Percentiles rank a stretch among this genome's conserved stretches.
Conservation (phyloP, 1,140 invertebrate genomes). For the Conopomorpha cramerella region DNA sequence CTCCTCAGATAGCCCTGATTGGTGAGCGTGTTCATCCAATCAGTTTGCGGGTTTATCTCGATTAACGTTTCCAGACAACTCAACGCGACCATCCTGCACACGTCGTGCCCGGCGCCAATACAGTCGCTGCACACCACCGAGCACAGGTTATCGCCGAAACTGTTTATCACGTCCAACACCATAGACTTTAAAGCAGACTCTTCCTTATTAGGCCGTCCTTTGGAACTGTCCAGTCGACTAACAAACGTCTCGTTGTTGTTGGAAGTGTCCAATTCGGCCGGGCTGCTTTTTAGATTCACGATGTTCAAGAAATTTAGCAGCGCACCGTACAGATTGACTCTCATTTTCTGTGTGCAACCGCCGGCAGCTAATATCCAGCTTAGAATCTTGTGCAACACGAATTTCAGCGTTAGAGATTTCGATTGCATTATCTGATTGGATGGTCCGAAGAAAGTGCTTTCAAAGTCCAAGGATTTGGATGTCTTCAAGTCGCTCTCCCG, state of each 20-base stretch:
- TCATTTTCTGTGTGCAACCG: slow-evolving; percentile 76
- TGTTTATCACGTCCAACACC: slow-evolving; percentile 50
- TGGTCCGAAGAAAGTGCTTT: slow-evolving; percentile 41
- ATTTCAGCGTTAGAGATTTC: slow-evolving; percentile 69
- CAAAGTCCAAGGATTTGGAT: slow-evolving; percentile 40
- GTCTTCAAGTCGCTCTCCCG: slow-evolving; percentile 33
- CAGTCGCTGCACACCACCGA: slow-evolving; percentile 85
- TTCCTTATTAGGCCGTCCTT: slow-evolving; percentile 20
- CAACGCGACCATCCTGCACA: slow-evolving; percentile 86
- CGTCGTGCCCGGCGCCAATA: slow-evolving; percentile 83
- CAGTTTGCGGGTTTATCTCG: slow-evolving; percentile 73
- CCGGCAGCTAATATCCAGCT: slow-evolving; percentile 75
- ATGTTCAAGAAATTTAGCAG: slow-evolving; percentile 79
- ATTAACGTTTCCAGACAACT: slow-evolving; percentile 81
- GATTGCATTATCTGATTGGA: slow-evolving; percentile 48
- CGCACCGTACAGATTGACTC: slow-evolving; percentile 82
- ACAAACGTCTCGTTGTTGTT: slow-evolving; percentile 44
- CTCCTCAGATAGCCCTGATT: slow-evolving; percentile 84
- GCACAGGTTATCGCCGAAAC: slow-evolving; percentile 81
- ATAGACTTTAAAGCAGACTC: slow-evolving; percentile 41
- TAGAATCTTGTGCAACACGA: slow-evolving; percentile 70
- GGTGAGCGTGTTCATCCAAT: slow-evolving; percentile 75
- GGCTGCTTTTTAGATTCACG: slow-evolving; percentile 60
- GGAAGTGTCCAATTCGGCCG: slow-evolving; percentile 36
- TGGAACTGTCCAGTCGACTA: slow-evolving; percentile 66